Conservation (phyloP, 2,888 invertebrate genomes). For the Andrena bucephala region DNA sequence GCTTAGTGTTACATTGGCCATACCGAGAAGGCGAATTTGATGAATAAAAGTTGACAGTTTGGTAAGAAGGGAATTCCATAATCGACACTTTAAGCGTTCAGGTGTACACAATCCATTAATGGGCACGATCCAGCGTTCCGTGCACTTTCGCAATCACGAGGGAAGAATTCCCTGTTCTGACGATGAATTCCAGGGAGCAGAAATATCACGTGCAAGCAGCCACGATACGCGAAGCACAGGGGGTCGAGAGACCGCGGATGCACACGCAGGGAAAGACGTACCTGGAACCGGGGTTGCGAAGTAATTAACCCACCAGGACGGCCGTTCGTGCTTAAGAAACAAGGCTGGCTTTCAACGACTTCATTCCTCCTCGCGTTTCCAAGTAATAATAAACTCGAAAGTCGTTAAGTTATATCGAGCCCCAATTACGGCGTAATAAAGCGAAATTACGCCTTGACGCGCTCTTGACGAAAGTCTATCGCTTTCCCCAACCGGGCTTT, state of each 20-base stretch:
- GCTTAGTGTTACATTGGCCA: too few relatives aligned
- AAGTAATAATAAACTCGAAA: slow-evolving; percentile 67
- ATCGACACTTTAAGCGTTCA: too few relatives aligned
- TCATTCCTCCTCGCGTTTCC: slow-evolving; percentile 54
- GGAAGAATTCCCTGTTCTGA: slow-evolving; percentile 16
- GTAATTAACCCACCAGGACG: slow-evolving; percentile 63
- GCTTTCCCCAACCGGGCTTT: not conserved
- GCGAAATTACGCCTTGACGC: slow-evolving; percentile 35
- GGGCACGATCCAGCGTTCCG: not conserved
- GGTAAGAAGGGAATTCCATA: too few relatives aligned
- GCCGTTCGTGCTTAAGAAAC: slow-evolving; percentile 60
- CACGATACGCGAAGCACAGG: slow-evolving; percentile 15
- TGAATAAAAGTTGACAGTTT: too few relatives aligned
- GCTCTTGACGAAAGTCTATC: slow-evolving; percentile 34
- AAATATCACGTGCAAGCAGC: slow-evolving; percentile 3
- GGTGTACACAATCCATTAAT: too few relatives aligned
- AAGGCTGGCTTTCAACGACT: slow-evolving; percentile 53
- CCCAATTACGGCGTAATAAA: slow-evolving; percentile 56
- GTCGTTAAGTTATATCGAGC: slow-evolving; percentile 67
- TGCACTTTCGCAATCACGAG: not conserved
- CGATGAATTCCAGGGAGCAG: slow-evolving; percentile 2
- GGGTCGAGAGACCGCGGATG: slow-evolving; percentile 3
- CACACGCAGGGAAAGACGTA: slow-evolving; percentile 53
- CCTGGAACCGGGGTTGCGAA: slow-evolving; percentile 57
- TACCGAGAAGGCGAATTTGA: too few relatives aligned